Percentiles rank a stretch among this genome's conserved stretches.
Conservation (phyloP, 2,888 invertebrate species). For the Loripinus fragilis region DNA sequence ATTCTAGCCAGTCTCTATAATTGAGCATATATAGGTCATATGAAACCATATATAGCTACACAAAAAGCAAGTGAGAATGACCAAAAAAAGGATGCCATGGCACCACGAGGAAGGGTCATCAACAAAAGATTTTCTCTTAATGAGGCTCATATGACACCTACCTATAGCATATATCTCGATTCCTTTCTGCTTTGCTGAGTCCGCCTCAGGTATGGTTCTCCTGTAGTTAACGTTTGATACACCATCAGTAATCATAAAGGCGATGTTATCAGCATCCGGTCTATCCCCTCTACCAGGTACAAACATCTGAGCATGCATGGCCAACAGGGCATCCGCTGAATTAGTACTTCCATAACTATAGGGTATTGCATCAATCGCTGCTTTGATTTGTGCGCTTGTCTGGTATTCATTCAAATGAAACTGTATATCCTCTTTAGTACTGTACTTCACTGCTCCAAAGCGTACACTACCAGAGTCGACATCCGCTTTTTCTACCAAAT, state of each 20-base stretch:
- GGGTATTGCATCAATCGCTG: conserved; percentile 56
- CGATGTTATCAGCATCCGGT: conserved; percentile 58
- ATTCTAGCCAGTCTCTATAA: too few relatives aligned
- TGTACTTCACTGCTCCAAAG: conserved; percentile 62
- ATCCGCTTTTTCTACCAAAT: conserved; percentile 58
- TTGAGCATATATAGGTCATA: too few relatives aligned
- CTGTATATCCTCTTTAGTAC: conserved; percentile 58
- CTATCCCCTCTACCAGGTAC: conserved; percentile 60
- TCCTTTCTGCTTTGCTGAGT: conserved; percentile 43
- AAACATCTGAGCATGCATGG: conserved; percentile 59
- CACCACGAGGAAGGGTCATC: too few relatives aligned
- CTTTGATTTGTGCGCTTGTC: conserved; percentile 48
- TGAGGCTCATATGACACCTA: too few relatives aligned
- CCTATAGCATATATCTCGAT: conserved; percentile 63
- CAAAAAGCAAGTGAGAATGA: too few relatives aligned
- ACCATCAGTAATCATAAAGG: conserved; percentile 76
- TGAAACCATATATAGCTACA: too few relatives aligned
- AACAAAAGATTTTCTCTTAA: too few relatives aligned
- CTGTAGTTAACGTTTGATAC: conserved; percentile 71
- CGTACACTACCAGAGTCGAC: conserved; percentile 55
- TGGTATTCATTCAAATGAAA: conserved; percentile 67
- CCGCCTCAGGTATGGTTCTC: conserved; percentile 68
- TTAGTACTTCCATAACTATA: conserved; percentile 61
- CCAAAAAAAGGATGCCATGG: too few relatives aligned
- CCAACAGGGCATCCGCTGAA: conserved; percentile 58